A percentile compares a stretch with the other conserved stretches of the same genome.
phyloP scores from a whole-genome alignment of 2,888 invertebrate genomes.

The Drosophila yooni region DNA sequence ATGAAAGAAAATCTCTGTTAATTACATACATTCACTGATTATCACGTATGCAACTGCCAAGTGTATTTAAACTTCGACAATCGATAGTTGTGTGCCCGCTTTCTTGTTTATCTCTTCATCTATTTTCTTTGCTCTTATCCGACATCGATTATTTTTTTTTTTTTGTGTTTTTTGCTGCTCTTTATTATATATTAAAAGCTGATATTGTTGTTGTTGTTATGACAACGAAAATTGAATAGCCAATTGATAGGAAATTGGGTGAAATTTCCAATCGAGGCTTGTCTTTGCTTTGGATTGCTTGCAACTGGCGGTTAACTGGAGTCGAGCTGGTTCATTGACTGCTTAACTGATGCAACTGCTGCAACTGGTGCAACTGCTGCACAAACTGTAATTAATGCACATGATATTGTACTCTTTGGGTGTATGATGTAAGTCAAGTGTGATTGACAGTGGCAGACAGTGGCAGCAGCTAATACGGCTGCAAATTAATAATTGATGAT shows the following conservation, averaged over 20 bases:
- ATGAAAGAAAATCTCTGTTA: not conserved
- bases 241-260: conserved; percentile 76
- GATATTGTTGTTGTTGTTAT: conserved; percentile 63
- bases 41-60: not conserved
- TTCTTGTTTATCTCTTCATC: conserved; percentile 5
- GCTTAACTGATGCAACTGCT: conserved; percentile 68
- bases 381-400: conserved; percentile 69
- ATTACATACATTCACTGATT: not conserved
- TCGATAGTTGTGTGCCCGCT: not conserved
- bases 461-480: conserved; percentile 43
- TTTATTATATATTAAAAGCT: conserved; percentile 61
- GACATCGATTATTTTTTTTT: conserved; percentile 24
- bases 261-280: conserved; percentile 46
- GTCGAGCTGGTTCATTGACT: conserved; percentile 65
- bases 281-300: conserved; percentile 8
- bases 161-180: conserved; percentile 14
- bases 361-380: conserved; percentile 63
- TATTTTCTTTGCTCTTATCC: conserved; percentile 19
- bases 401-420: conserved; percentile 52
- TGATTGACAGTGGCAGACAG: conserved; percentile 47
- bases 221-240: conserved; percentile 62
- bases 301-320: conserved; percentile 20
- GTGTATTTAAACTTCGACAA: conserved; percentile 13
- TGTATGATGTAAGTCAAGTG: conserved; percentile 63
- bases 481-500: conserved; percentile 70